These are phyloP conservation scores for Macrostomum lignano DNA, from an alignment of 1,140 invertebrate genomes.

Conservation along the genomic window DNA sequence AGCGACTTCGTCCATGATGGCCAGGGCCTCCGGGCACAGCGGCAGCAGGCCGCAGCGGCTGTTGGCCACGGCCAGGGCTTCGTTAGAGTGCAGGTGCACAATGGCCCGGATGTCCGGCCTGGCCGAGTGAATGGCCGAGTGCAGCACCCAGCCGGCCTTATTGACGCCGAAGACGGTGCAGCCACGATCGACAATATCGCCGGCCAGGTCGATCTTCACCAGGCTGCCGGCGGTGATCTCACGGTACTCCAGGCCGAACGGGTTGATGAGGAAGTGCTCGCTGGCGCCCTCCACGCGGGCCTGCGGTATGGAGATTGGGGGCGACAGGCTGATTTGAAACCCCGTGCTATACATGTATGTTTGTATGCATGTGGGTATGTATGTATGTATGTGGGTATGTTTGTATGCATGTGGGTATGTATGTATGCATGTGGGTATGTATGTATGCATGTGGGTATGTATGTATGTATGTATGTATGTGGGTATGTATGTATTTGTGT, in stretches of 20 bases:
- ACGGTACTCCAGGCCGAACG: constrained; percentile 73
- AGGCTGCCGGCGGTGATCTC: constrained; percentile 88
- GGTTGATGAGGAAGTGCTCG: constrained; percentile 83
- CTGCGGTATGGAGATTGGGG: too few relatives aligned
- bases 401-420: too few relatives aligned
- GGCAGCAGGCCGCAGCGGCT: constrained; percentile 66
- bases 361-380: too few relatives aligned
- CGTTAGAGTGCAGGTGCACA: constrained; percentile 63
- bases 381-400: too few relatives aligned
- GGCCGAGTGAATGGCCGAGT: constrained; percentile 78
- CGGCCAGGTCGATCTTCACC: constrained; percentile 41
- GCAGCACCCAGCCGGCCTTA: constrained; percentile 49
- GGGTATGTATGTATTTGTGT: too few relatives aligned
- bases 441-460: too few relatives aligned
- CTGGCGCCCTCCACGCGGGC: constrained; percentile 74
- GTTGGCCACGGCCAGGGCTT: constrained; percentile 51
- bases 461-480: too few relatives aligned
- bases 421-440: too few relatives aligned
- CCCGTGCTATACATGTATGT: too few relatives aligned
- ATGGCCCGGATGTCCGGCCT: constrained; percentile 81
- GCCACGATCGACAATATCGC: constrained; percentile 46
- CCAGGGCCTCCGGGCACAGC: constrained; percentile 56
- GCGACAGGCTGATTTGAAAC: too few relatives aligned
- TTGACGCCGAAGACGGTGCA: constrained; percentile 59
- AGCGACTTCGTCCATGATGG: constrained; percentile 37